Evolutionary conservation across 1,140 invertebrate species (phyloP), one percentile per base, ranked within the genome.

Genomic region (Teleogryllus occipitalis): DNA sequence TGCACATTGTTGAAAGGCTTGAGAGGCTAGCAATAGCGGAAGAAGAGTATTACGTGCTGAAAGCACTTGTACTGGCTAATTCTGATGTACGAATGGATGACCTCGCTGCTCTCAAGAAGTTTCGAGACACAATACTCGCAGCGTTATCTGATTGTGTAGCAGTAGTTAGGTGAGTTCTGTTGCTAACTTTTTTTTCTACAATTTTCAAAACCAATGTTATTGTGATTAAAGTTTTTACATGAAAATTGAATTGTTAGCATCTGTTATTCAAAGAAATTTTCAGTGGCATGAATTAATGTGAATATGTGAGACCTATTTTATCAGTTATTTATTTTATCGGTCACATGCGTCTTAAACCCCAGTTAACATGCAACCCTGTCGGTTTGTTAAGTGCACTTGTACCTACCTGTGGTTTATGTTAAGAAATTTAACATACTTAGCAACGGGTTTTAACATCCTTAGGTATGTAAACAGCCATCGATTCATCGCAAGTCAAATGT

Each of bases 31-130:
- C 90, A 21, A 92, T 97, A 46, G 88, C 92, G 21, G 93, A 93
- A 83, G 97, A 98, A 87, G 97, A 98, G 86, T 98, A 96, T 86
- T 94, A 94, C 83, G 88, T 98, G 27, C 85, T 99, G 77, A 98
- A 98, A 88, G 97, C 97, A 39, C 89, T 98, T 78, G 93, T 96
- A 47, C 87, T 98, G 81, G 94, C 95, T 80, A 99, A 99, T 89
- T 93, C 93, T 83, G 97, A 98, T 88, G 95, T 95, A 46, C 90
- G 91, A 83, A 90, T 97, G 80, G 96, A 98, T 83, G 94, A 97
- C 83, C 92, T 92, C 82, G 91, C 92, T 48, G 90, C 93, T 7
- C 89, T 98, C 79, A 92, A 94, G 78, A 93, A 94, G 85, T 94
- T 98, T 84, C 91, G 96, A 77, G 96, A 98, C 83, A 90, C 90